phyloP scores from a whole-genome alignment of 1,140 invertebrate genomes.

The Scaptomyza hsui region DNA sequence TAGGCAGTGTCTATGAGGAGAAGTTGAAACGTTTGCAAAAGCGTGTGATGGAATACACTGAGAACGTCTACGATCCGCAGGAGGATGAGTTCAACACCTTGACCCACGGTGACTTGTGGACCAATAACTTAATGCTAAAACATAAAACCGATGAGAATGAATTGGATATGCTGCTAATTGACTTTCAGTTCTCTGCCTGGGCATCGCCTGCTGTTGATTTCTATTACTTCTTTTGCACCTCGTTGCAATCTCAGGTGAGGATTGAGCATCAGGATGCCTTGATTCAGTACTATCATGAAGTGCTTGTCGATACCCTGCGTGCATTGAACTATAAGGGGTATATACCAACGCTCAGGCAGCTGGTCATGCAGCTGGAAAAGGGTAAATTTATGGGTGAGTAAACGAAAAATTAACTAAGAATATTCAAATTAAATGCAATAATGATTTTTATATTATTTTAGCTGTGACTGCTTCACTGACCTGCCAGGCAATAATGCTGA shows the following conservation, averaged over 20 bases:
- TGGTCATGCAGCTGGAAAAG: slow-evolving; percentile 65
- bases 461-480: slow-evolving; percentile 53
- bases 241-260: slow-evolving; percentile 46
- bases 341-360: slow-evolving; percentile 66
- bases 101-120: slow-evolving; percentile 88
- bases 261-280: slow-evolving; percentile 51
- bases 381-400: slow-evolving; percentile 70
- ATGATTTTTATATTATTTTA: slow-evolving; percentile 20
- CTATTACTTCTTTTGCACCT: slow-evolving; percentile 74
- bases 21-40: slow-evolving; percentile 56
- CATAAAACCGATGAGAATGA: slow-evolving; percentile 84
- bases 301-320: slow-evolving; percentile 59
- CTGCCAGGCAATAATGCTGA: slow-evolving; percentile 62
- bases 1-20: slow-evolving; percentile 45
- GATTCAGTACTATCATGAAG: slow-evolving; percentile 70
- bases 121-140: slow-evolving; percentile 87
- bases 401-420: neutral
- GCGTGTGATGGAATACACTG: slow-evolving; percentile 65
- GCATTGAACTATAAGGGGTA: slow-evolving; percentile 60
- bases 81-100: slow-evolving; percentile 86
- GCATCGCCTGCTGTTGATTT: slow-evolving; percentile 74
- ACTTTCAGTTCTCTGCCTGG: slow-evolving; percentile 79
- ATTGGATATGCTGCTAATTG: slow-evolving; percentile 84
- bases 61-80: slow-evolving; percentile 63
- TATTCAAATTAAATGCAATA: neutral